Conservation (phyloP, 92 coral and sea anemone genomes). For the Epizoanthus illoricatus region DNA sequence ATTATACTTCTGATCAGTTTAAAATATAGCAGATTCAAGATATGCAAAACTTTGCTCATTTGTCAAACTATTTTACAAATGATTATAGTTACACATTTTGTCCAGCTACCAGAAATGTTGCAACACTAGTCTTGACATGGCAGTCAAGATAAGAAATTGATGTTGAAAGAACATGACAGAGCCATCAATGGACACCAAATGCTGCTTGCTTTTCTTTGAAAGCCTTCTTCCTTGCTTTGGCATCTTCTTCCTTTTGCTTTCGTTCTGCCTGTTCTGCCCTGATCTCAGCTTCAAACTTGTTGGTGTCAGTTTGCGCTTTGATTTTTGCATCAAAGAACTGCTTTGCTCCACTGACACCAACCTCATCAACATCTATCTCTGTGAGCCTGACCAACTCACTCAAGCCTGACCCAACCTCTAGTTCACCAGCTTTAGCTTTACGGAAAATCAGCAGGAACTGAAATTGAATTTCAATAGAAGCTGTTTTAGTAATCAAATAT, state of each 20-base stretch:
- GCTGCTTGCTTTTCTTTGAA: conserved; percentile 91
- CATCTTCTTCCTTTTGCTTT: conserved; percentile 76
- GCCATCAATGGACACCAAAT: conserved; percentile 55
- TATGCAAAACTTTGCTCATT: too few species aligned
- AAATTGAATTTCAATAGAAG: neutral
- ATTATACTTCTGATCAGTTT: too few species aligned
- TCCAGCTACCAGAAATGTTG: too few species aligned
- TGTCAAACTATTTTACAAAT: too few species aligned
- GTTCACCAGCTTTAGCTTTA: conserved; percentile 96
- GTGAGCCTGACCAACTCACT: conserved; percentile 82
- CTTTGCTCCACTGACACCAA: conserved; percentile 95
- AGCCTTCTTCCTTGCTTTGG: conserved; percentile 77
- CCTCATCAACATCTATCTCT: conserved; percentile 88
- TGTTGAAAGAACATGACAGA: neutral
- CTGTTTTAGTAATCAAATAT: neutral
- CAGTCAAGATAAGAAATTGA: neutral
- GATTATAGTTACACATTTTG: too few species aligned
- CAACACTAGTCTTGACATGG: too few species aligned
- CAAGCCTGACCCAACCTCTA: conserved; percentile 80
- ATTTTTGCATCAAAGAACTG: conserved; percentile 93
- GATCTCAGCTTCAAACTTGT: conserved; percentile 93
- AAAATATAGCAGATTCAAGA: too few species aligned
- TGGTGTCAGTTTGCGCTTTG: conserved; percentile 62
- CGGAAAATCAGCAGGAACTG: conserved; percentile 96
- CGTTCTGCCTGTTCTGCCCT: conserved; percentile 91